Base-by-base conservation (phyloP, 2,888 invertebrate genomes). In the Euzophera pinguis region DNA sequence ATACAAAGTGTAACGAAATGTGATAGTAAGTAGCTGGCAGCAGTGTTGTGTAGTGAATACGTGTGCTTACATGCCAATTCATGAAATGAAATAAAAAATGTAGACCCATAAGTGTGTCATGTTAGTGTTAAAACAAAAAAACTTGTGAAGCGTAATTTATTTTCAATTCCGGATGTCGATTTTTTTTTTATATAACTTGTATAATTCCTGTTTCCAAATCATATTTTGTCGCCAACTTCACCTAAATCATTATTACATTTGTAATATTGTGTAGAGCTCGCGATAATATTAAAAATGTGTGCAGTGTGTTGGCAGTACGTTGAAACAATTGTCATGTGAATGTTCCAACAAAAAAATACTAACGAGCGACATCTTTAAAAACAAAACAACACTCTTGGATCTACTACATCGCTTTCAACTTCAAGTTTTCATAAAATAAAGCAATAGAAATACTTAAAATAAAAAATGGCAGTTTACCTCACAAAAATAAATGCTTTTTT, bases 281-380 rank as follows among this genome's bases (percentile, higher is more conserved):
- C 22, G 37, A n/a, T 47, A 74, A 71, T 69, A 59, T 43, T 49
- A 29, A 61, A 64, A 74, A 86, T 87, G 86, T 86, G 81, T 88
- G 88, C 89, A 87, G 86, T 85, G 89, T 89, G 89, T 88, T 89
- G 89, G 88, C 88, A 81, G 78, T 63, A 60, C 54, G 69, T 71
- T 66, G 63, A 64, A 64, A 65, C 64, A 56, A 53, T 54, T 55
- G 65, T 69, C 64, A 60, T 58, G 60, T 60, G 57, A 59, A 58
- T 60, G 64, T 65, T 67, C 64, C 62, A 71, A 71, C 67, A 64
- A 63, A 47, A 59, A 50, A 4, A 56, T 47, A 56, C 52, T 47
- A 47, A 53, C 53, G 52, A 59, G 67, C 68, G 76, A 81, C 80
- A 83, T 78, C 75, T 69, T 70, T 65, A 13, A 45, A n/a, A 32